phyloP scores from a whole-genome alignment of 1,140 invertebrate species.

The Sarcophaga bullata region DNA sequence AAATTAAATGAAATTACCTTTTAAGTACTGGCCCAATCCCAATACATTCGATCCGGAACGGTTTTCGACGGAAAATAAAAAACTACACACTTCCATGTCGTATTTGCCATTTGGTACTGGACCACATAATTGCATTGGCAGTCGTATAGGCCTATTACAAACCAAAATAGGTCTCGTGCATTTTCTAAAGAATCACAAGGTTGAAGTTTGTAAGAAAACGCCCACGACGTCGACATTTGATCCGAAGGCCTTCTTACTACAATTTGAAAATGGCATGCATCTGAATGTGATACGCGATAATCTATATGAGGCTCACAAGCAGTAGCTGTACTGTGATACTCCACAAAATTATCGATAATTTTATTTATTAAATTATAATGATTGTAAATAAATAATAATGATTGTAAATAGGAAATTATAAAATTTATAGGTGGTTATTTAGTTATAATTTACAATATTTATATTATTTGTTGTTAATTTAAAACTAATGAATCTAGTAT shows the following conservation, averaged over 20 bases:
- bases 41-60: constrained; percentile 74
- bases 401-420: too few relatives aligned
- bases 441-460: too few relatives aligned
- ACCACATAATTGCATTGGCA: constrained; percentile 80
- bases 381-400: too few relatives aligned
- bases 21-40: constrained; percentile 74
- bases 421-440: too few relatives aligned
- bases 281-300: constrained; percentile 55
- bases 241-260: constrained; percentile 53
- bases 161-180: constrained; percentile 58
- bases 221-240: constrained; percentile 52
- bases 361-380: too few relatives aligned
- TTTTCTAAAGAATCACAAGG: constrained; percentile 56
- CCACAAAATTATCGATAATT: too few relatives aligned
- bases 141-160: constrained; percentile 59
- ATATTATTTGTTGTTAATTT: too few relatives aligned
- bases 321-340: too few relatives aligned
- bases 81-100: constrained; percentile 65
- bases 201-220: constrained; percentile 48
- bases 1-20: constrained; percentile 44
- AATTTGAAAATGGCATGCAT: constrained; percentile 49
- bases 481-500: too few relatives aligned
- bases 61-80: constrained; percentile 68
- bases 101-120: constrained; percentile 84
- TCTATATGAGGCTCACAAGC: constrained; percentile 42